Conservation (phyloP, 2,888 invertebrate species). For the Drosophila multiciliata region DNA sequence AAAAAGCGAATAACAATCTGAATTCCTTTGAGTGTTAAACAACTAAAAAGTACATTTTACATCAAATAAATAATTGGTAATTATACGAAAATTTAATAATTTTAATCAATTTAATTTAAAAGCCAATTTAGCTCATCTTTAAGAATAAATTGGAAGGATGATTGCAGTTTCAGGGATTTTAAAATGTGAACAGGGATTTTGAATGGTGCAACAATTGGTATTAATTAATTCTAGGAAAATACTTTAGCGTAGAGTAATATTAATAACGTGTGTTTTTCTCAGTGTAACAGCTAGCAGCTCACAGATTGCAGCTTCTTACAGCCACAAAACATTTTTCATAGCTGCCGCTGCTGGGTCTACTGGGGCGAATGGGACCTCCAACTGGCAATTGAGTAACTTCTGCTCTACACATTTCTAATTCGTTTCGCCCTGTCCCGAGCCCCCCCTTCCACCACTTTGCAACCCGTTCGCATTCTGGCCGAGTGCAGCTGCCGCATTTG, state of each 20-base stretch:
- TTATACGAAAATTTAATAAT: not conserved
- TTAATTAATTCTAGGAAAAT: too few relatives aligned
- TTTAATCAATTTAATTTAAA: not conserved
- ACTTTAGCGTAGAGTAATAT: too few relatives aligned
- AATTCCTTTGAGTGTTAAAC: not conserved
- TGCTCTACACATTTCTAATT: conserved; percentile 80
- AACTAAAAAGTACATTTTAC: not conserved
- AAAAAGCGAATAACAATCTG: not conserved
- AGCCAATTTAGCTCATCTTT: too few relatives aligned
- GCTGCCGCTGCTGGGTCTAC: conserved; percentile 31
- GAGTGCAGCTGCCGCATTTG: conserved; percentile 41
- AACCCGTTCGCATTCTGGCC: not conserved
- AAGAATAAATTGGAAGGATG: too few relatives aligned
- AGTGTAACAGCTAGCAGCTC: conserved; percentile 22
- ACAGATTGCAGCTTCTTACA: conserved; percentile 43
- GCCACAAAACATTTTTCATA: conserved; percentile 66
- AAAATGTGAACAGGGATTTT: too few relatives aligned
- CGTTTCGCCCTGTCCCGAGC: conserved; percentile 45
- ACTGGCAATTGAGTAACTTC: conserved; percentile 74
- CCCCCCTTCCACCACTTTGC: not conserved
- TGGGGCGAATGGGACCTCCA: conserved; percentile 47
- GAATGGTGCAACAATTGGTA: too few relatives aligned
- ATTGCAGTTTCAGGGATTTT: too few relatives aligned
- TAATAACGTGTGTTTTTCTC: not conserved
- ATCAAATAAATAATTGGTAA: not conserved